Evolutionary conservation across 2,113 vertebrate species (phyloP), one percentile per base, ranked within the genome.

Genomic region (Neotragus moschatus): DNA sequence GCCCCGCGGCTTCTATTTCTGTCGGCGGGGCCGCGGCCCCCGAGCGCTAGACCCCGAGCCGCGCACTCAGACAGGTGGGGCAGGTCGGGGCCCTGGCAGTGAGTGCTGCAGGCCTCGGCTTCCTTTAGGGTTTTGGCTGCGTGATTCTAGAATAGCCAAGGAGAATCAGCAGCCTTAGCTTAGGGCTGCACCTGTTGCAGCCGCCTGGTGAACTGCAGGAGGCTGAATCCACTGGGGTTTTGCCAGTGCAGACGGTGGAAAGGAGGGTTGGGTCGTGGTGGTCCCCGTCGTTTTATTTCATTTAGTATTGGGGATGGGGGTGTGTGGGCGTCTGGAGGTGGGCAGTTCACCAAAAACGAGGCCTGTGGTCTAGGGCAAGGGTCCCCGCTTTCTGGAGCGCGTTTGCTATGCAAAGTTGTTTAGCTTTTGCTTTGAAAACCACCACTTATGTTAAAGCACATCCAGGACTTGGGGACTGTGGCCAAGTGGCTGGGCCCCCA

Each of bases 131-230:
- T 77, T 95, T 60, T 45, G 85, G 53, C 88, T 70, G 49, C 77
- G 16, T 77, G 92, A 30, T 97, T 95, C 91, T 58, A 19, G 91
- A 96, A 75, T 55, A 56, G 88, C 56, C 63, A 49, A 6, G 91
- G 87, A 55, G 95, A 94, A 84, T 80, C 66, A 9, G 26, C 43
- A 58, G 93, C 89, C 84, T 55, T n/a, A 39, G 88, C 92, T 39
- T 2, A 25, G 56, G 43, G 94, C 87, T 98, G 98, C 98, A 98
- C 98, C 98, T 98, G 98, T 98, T 98, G 98, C 97, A 19, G 55
- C 60, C 60, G 82, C 92, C 77, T 39, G 84, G 47, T 39, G 95
- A 92, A 84, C 96, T 77, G 75, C 73, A 1, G 39, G 73, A 95
- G 84, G 84, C 51, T 61, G 93, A 91, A 49, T 61, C 63, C 84